A percentile compares a stretch with the other conserved stretches of the same genome.
Conservation (phyloP, 2,888 invertebrate species). For the Tyria jacobaeae region DNA sequence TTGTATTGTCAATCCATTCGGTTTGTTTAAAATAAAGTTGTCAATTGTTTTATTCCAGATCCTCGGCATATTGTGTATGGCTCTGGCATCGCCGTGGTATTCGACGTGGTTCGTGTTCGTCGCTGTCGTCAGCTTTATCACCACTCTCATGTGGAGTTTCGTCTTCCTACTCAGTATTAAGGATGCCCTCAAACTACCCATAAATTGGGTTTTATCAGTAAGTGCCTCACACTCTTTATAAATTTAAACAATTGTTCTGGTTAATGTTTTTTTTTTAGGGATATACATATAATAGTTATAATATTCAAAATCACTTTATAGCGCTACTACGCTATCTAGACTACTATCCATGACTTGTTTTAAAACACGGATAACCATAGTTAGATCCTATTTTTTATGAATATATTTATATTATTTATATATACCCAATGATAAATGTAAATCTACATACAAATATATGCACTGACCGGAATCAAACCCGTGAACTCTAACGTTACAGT, state of each 20-base stretch:
- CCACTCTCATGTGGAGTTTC: conserved; percentile 93
- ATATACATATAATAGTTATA: not conserved
- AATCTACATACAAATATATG: no score
- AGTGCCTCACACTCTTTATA: conserved; percentile 61
- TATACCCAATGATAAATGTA: no score
- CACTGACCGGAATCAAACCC: not conserved
- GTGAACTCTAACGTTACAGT: not conserved
- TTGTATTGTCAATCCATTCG: no score
- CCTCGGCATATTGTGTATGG: conserved; percentile 94
- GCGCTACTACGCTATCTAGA: no score
- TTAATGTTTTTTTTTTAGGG: no score
- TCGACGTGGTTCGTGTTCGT: conserved; percentile 95
- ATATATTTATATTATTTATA: no score
- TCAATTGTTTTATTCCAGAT: conserved; percentile 84
- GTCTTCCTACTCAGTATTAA: conserved; percentile 93
- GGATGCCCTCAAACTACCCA: conserved; percentile 91
- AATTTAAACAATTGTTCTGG: not conserved
- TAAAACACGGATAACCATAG: no score
- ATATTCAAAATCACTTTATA: no score
- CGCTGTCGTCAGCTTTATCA: conserved; percentile 93
- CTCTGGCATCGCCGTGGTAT: conserved; percentile 90
- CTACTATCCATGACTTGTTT: no score
- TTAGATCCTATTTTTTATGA: no score
- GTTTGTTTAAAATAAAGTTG: not conserved
- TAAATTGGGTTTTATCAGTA: conserved; percentile 95